phyloP scores from a whole-genome alignment of 2,113 vertebrate genomes.

The Tachysurus vachellii region DNA sequence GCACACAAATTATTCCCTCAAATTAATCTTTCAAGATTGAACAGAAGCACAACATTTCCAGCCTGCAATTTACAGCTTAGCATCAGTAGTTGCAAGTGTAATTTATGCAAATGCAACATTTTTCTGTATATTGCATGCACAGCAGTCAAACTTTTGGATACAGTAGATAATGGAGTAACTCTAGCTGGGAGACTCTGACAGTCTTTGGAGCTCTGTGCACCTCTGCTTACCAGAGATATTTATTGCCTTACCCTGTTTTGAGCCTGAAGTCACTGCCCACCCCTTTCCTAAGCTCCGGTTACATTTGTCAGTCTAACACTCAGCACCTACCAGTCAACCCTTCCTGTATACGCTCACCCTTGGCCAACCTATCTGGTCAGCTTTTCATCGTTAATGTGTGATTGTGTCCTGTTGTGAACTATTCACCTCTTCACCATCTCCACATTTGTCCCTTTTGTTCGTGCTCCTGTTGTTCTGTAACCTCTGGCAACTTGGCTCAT shows the following conservation, averaged over 20 bases:
- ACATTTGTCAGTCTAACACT: conserved; percentile 68
- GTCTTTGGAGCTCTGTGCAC: conserved; percentile 22
- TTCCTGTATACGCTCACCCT: conserved; percentile 58
- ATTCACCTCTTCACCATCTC: conserved; percentile 19
- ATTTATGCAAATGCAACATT: background rate
- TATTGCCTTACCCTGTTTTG: conserved; percentile 61
- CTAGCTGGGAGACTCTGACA: conserved; percentile 11
- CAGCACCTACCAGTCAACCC: conserved; percentile 57
- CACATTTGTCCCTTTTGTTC: conserved; percentile 46
- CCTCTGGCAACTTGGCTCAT: conserved; percentile 36
- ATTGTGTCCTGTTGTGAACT: conserved; percentile 50
- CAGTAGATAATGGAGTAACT: conserved; percentile 13
- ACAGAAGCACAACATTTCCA: background rate
- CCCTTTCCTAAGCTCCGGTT: conserved; percentile 52
- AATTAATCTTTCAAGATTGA: conserved; percentile 3
- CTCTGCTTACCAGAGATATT: conserved; percentile 57
- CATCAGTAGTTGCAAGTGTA: background rate
- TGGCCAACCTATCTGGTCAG: conserved; percentile 46
- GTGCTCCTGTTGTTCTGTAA: conserved; percentile 45
- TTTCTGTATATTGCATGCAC: conserved; percentile 7
- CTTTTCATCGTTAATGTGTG: conserved; percentile 37
- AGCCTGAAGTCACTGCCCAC: conserved; percentile 61
- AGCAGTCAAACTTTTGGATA: background rate
- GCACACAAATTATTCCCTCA: background rate
- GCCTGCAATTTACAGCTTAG: background rate